Evolutionary conservation across 2,113 vertebrate genomes (phyloP).

Genomic region (Odontesthes bonariensis): DNA sequence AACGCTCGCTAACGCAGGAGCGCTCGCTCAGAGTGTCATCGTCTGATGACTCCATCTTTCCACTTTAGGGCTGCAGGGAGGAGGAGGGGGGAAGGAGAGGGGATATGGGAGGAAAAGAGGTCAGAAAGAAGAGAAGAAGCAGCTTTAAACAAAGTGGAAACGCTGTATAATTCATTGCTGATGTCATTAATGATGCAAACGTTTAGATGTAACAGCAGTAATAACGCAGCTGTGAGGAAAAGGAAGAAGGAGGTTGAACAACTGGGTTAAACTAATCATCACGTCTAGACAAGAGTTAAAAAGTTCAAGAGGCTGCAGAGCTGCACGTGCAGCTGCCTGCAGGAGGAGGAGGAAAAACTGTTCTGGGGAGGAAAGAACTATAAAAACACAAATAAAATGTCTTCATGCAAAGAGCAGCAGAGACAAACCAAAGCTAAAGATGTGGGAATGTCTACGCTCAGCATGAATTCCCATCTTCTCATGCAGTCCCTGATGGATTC

Average conservation of each 20-base stretch:
- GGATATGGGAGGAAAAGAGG: neutral
- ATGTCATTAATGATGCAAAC: conserved; percentile 54
- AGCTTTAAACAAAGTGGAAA: conserved; percentile 19
- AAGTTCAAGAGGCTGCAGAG: conserved; percentile 20
- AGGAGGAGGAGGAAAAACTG: no score
- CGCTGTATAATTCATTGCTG: conserved; percentile 66
- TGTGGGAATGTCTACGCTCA: no score
- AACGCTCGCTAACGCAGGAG: conserved; percentile 91
- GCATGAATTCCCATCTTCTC: no score
- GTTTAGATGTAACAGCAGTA: conserved; percentile 1
- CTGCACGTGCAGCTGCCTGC: no score
- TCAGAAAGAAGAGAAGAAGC: conserved; percentile 21
- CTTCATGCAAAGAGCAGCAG: no score
- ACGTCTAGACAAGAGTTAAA: neutral
- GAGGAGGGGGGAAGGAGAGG: conserved; percentile 4
- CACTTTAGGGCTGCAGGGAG: conserved; percentile 34
- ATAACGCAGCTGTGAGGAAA: neutral
- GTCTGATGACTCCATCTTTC: conserved; percentile 93
- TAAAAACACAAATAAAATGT: no score
- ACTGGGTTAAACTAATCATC: conserved; percentile 19
- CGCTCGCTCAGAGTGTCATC: conserved; percentile 97
- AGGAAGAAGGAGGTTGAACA: conserved; percentile 15
- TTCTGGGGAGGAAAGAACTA: neutral
- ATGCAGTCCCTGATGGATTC: no score
- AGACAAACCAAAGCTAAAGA: no score